Percentiles rank a stretch among this genome's conserved stretches.
These are phyloP conservation scores for Phoebastria nigripes DNA, from an alignment of 2,797 vertebrate species.

Conservation along the genomic window DNA sequence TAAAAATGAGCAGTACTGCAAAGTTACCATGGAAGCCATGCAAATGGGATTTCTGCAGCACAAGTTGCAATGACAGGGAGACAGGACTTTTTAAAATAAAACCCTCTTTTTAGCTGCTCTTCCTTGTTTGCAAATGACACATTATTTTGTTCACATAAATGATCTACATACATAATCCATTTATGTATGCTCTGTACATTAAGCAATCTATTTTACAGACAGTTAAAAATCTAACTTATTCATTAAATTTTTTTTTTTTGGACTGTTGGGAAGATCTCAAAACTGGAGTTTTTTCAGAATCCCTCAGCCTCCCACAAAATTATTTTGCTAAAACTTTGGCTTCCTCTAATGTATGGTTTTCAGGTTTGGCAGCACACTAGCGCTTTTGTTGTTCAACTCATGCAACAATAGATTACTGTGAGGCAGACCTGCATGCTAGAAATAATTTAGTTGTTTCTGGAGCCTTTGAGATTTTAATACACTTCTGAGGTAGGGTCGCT, in stretches of 20 bases:
- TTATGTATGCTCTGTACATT: neutral
- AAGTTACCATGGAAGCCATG: constrained; percentile 78
- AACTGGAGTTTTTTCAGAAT: constrained; percentile 32
- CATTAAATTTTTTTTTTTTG: neutral
- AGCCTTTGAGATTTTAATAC: neutral
- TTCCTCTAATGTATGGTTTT: neutral
- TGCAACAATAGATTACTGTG: neutral
- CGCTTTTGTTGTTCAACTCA: neutral
- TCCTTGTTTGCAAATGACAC: neutral
- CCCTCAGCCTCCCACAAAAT: constrained; percentile 13
- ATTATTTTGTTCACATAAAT: neutral
- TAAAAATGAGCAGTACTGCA: constrained; percentile 64
- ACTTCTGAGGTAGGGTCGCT: neutral
- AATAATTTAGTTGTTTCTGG: neutral
- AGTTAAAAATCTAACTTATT: neutral
- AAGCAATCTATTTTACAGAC: neutral
- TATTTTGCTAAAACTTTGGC: neutral
- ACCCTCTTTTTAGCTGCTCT: neutral
- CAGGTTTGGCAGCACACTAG: constrained; percentile 3
- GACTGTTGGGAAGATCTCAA: constrained; percentile 4
- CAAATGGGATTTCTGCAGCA: constrained; percentile 88
- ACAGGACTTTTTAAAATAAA: constrained; percentile 51
- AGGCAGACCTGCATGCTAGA: neutral
- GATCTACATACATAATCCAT: neutral
- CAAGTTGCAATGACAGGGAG: constrained; percentile 68